Evolutionary conservation across 1,140 invertebrate species (phyloP).

Genomic region (Penaeus chinensis): DNA sequence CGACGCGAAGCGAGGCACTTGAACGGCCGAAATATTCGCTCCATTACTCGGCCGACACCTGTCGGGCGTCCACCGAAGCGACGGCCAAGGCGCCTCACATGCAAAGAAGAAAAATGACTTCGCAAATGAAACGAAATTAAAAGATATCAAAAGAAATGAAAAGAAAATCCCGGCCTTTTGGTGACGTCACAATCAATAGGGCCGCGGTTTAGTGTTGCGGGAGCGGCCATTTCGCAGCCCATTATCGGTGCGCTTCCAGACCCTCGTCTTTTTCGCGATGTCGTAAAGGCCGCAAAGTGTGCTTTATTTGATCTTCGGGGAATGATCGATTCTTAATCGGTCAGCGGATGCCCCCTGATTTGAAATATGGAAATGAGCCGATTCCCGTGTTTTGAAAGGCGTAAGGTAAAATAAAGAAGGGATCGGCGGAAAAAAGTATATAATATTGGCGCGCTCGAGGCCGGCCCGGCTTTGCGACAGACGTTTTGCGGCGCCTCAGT

Average conservation of each 20-base stretch:
- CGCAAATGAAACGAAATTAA: neutral
- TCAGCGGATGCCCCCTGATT: neutral
- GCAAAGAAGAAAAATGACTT: neutral
- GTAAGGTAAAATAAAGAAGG: neutral
- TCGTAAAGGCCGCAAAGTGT: slow-evolving; percentile 26
- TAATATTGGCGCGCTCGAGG: neutral
- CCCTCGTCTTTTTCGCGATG: slow-evolving; percentile 10
- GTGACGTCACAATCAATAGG: slow-evolving; percentile 32
- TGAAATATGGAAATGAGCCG: neutral
- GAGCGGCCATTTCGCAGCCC: neutral
- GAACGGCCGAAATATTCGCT: too few species aligned
- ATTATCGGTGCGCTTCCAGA: neutral
- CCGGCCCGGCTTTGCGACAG: slow-evolving; percentile 16
- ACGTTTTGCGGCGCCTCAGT: slow-evolving; percentile 19
- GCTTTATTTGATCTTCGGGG: neutral
- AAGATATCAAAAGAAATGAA: neutral
- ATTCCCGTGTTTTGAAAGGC: too few species aligned
- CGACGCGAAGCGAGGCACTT: too few species aligned
- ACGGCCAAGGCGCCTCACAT: too few species aligned
- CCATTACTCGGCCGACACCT: too few species aligned
- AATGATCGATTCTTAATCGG: too few species aligned
- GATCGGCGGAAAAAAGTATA: neutral
- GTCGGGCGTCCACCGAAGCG: too few species aligned
- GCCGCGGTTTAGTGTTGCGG: neutral
- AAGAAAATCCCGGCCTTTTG: slow-evolving; percentile 1